Percentiles rank a stretch among this genome's conserved stretches.
phyloP scores from a whole-genome alignment of 2,113 vertebrate genomes.

The Dasypus novemcinctus region DNA sequence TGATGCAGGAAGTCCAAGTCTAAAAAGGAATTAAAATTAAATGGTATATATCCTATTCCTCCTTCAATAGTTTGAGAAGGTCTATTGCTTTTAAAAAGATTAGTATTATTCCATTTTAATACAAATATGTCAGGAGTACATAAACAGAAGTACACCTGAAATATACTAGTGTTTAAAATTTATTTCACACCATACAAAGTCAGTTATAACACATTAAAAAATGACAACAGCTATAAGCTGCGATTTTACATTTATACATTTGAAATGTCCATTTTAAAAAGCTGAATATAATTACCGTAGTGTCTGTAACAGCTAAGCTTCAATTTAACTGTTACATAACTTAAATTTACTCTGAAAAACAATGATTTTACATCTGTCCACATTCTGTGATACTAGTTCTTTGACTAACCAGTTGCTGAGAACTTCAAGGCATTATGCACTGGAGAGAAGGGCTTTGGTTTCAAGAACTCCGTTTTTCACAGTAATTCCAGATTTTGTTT shows the following conservation, averaged over 20 bases:
- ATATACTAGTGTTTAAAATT: slow-evolving; percentile 86
- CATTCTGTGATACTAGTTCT: no score
- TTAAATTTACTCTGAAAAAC: no score
- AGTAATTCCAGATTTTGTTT: slow-evolving; percentile 91
- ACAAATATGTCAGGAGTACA: slow-evolving; percentile 86
- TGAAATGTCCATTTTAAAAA: no score
- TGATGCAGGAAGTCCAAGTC: slow-evolving; percentile 56
- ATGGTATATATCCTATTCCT: slow-evolving; percentile 68
- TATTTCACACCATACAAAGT: slow-evolving; percentile 89
- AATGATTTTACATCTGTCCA: no score
- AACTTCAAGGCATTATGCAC: slow-evolving; percentile 95
- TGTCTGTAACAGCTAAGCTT: no score
- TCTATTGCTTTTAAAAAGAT: slow-evolving; percentile 84
- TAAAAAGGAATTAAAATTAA: slow-evolving; percentile 69
- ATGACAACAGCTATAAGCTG: no score
- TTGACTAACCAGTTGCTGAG: no score
- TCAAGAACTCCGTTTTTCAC: slow-evolving; percentile 90
- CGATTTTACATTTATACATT: no score
- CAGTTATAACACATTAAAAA: no score
- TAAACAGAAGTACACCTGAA: slow-evolving; percentile 87
- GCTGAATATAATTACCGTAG: no score
- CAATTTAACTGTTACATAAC: no score
- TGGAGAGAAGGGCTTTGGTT: slow-evolving; percentile 91
- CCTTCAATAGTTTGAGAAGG: slow-evolving; percentile 70
- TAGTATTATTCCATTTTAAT: slow-evolving; percentile 85